Percentiles rank a stretch among this genome's conserved stretches.
phyloP scores from a whole-genome alignment of 2,797 vertebrate species.

The Chaetodon trifasciatus region DNA sequence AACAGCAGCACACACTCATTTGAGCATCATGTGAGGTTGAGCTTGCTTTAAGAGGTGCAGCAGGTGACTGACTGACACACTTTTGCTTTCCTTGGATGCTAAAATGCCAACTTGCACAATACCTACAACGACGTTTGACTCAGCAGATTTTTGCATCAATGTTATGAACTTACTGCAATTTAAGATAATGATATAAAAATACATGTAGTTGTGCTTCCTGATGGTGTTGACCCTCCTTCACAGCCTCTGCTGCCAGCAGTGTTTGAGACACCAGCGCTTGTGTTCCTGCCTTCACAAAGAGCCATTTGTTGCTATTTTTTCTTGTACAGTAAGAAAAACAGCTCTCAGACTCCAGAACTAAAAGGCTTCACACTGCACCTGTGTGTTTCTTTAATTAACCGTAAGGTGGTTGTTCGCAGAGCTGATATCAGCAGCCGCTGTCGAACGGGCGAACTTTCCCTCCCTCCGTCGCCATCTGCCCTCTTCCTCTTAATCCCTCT shows the following conservation, averaged over 20 bases:
- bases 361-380: slow-evolving; percentile 3
- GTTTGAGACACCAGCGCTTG: slow-evolving; percentile 2
- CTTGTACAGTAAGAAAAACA: not conserved
- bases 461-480: slow-evolving; percentile 23
- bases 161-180: not conserved
- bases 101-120: too few relatives aligned
- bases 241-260: not conserved
- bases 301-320: not conserved
- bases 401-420: not conserved
- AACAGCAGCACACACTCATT: not conserved
- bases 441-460: slow-evolving; percentile 7
- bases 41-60: not conserved
- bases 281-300: slow-evolving; percentile 2
- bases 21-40: not conserved
- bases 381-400: slow-evolving; percentile 11
- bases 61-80: not conserved
- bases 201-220: too few relatives aligned
- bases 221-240: too few relatives aligned
- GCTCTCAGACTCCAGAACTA: not conserved
- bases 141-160: not conserved
- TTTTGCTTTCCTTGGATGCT: not conserved
- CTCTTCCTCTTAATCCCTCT: slow-evolving; percentile 38
- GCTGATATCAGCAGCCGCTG: slow-evolving; percentile 8
- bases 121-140: not conserved
- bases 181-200: not conserved